Base-by-base conservation (phyloP, 1,140 invertebrate species). In the Zaprionus kolodkinae region DNA sequence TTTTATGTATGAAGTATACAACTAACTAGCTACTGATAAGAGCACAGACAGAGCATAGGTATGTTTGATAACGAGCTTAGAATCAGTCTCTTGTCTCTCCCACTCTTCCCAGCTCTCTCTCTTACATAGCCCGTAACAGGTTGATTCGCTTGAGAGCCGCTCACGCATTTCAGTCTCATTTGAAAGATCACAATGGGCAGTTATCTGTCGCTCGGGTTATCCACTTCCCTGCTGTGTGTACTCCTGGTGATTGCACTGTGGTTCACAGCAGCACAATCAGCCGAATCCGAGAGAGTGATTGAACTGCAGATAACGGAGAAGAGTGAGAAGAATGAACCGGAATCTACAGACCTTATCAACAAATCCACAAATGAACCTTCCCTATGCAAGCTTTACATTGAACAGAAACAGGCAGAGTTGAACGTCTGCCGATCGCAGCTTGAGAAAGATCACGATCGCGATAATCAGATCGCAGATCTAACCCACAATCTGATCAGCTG, bases 151-250 rank as follows among this genome's bases (percentile, higher is more conserved):
- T 15, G n/a, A 9, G n/a, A 15, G n/a, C n/a, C 7, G 6, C 7
- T 15, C 13, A 40, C 38, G 40, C 40, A n/a, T 54, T 55, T 55
- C 12, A 55, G 52, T 55, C 5, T 33, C 11, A n/a, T 0, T 55
- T 13, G 52, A 13, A 55, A 13, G 12, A 55, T 27, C 52, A 55
- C 6, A 55, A 55, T 55, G 52, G 30, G 27, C 25, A 27, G 52
- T 13, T 33, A 55, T 27, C 30, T 6, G 6, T 55, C 30, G 17
- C 17, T 25, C 11, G 10, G 21, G 6, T 13, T 55, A 27, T 15
- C 21, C 9, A 27, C 12, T 15, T 13, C 12, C 27, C 11, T 30
- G 21, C 5, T 33, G 11, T 27, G 45, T 25, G 10, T 25, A 30
- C 45, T 48, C n/a, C 13, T 45, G 1, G 6, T n/a, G 40, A 15